phyloP scores from a whole-genome alignment of 1,140 invertebrate genomes.

The Patella vulgata region DNA sequence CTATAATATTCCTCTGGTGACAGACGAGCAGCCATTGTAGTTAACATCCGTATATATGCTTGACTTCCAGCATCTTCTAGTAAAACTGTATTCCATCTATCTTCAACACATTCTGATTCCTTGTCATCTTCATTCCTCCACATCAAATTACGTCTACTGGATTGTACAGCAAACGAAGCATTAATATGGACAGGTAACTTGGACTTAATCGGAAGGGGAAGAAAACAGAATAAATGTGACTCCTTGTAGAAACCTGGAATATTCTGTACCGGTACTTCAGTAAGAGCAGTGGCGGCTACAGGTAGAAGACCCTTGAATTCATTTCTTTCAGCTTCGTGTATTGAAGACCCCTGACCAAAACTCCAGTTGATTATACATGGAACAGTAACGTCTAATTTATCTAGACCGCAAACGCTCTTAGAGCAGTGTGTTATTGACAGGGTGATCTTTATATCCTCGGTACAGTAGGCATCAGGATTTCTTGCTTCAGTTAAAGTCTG shows the following conservation, averaged over 20 bases:
- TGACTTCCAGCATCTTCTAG: no score
- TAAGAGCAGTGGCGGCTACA: slow-evolving; percentile 25
- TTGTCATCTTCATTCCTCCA: no score
- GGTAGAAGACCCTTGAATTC: slow-evolving; percentile 22
- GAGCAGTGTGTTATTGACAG: background rate
- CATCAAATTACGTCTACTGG: slow-evolving; percentile 12
- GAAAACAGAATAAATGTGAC: slow-evolving; percentile 44
- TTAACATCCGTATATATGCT: no score
- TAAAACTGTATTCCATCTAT: no score
- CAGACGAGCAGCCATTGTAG: no score
- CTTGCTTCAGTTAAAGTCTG: background rate
- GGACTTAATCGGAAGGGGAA: slow-evolving; percentile 33
- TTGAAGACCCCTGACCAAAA: slow-evolving; percentile 21
- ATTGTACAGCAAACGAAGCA: slow-evolving; percentile 36
- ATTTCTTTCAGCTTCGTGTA: background rate
- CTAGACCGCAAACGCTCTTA: slow-evolving; percentile 1
- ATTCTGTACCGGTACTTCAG: no score
- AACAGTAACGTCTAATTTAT: background rate
- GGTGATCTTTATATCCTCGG: slow-evolving; percentile 8
- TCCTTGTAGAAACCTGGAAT: slow-evolving; percentile 30
- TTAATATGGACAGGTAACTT: slow-evolving; percentile 44
- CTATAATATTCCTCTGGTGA: slow-evolving; percentile 9
- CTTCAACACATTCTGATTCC: no score
- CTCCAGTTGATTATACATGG: slow-evolving; percentile 39
- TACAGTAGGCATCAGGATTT: background rate